phyloP scores from a whole-genome alignment of 2,888 invertebrate genomes.

The Zaprionus lineosus region DNA sequence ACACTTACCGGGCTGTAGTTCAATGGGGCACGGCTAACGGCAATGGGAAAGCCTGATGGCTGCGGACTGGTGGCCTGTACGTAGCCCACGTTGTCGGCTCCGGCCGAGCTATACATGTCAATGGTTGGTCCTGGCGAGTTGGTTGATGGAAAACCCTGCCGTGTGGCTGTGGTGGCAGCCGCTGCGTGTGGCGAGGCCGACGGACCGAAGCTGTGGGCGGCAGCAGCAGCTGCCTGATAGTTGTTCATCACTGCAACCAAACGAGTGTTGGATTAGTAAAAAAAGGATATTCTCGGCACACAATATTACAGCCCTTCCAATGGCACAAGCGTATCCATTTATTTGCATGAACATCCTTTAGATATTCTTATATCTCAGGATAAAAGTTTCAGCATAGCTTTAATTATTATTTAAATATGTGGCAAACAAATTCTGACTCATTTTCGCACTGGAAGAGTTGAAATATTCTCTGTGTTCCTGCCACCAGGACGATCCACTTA shows the following conservation, averaged over 20 bases:
- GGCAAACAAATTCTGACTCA: too few species aligned
- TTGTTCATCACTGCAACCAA: slow-evolving; percentile 94
- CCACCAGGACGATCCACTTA: slow-evolving; percentile 83
- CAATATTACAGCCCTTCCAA: too few species aligned
- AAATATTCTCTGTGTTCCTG: too few species aligned
- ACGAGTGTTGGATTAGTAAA: too few species aligned
- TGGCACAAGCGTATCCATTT: too few species aligned
- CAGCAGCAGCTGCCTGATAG: slow-evolving; percentile 93
- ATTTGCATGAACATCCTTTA: too few species aligned
- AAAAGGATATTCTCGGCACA: too few species aligned
- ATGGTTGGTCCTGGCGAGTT: slow-evolving; percentile 96
- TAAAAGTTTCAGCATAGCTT: too few species aligned
- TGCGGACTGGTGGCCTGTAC: slow-evolving; percentile 99
- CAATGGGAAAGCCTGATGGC: slow-evolving; percentile 97
- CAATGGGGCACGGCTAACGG: slow-evolving; percentile 95
- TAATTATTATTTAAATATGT: too few species aligned
- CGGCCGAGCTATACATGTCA: slow-evolving; percentile 96
- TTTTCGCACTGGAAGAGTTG: too few species aligned
- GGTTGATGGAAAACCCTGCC: slow-evolving; percentile 93
- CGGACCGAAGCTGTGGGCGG: slow-evolving; percentile 90
- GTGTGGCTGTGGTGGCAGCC: slow-evolving; percentile 87
- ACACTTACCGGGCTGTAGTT: slow-evolving; percentile 95
- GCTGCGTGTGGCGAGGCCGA: slow-evolving; percentile 91
- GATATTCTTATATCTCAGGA: too few species aligned
- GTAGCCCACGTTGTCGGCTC: slow-evolving; percentile 94